These are phyloP conservation scores for Epsilonema sp. DNA, from an alignment of 2,888 invertebrate genomes.

Conservation along the genomic window DNA sequence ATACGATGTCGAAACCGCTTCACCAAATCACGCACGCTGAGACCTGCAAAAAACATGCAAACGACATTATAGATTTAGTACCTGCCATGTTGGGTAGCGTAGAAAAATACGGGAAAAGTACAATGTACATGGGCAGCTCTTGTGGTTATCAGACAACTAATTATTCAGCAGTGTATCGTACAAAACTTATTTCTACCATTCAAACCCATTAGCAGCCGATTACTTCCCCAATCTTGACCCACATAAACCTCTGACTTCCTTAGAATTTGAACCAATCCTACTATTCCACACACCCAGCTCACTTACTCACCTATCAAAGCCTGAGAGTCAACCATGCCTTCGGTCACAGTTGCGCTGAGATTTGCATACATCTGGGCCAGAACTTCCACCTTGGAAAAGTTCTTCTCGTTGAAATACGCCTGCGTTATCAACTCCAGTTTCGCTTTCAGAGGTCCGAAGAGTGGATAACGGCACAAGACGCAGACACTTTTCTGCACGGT, in stretches of 20 bases:
- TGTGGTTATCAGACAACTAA: too few species aligned
- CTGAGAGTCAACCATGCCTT: conserved; percentile 38
- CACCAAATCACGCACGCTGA: conserved; percentile 58
- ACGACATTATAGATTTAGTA: too few species aligned
- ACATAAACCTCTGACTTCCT: too few species aligned
- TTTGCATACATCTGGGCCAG: conserved; percentile 78
- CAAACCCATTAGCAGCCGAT: too few species aligned
- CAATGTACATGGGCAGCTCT: too few species aligned
- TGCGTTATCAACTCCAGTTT: conserved; percentile 88
- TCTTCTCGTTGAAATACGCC: conserved; percentile 72
- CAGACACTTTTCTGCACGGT: conserved; percentile 96
- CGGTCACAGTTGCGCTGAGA: conserved; percentile 57
- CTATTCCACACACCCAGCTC: too few species aligned
- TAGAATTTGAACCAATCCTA: too few species aligned
- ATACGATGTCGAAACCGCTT: conserved; percentile 75
- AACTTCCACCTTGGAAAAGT: conserved; percentile 35
- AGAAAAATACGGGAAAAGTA: too few species aligned
- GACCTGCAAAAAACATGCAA: conserved; percentile 46
- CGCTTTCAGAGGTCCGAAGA: conserved; percentile 72
- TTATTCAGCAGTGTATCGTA: too few species aligned
- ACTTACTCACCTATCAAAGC: conserved; percentile 44
- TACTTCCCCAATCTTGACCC: too few species aligned
- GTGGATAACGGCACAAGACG: conserved; percentile 65
- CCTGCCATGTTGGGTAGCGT: too few species aligned
- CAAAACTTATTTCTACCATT: too few species aligned